phyloP scores from a whole-genome alignment of 1,140 invertebrate genomes.

The Plectus sambesii region DNA sequence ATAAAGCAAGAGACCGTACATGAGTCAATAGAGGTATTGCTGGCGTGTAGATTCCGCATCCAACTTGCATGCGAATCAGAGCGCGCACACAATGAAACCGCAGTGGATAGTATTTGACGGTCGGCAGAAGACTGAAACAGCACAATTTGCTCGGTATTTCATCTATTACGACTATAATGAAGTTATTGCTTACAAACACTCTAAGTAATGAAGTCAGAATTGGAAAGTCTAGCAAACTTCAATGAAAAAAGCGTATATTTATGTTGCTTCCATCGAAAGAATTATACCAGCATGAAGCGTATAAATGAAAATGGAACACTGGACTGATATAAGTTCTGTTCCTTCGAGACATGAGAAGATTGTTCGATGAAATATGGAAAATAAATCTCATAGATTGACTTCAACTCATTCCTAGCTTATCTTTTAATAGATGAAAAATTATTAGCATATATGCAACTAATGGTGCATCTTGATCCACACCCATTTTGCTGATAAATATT shows the following conservation, averaged over 20 bases:
- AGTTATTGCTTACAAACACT: neutral
- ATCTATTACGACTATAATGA: constrained; percentile 52
- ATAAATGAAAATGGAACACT: no score
- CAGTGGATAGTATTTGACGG: constrained; percentile 78
- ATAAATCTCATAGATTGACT: no score
- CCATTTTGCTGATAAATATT: neutral
- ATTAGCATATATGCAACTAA: no score
- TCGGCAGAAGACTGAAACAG: constrained; percentile 63
- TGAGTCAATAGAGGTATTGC: constrained; percentile 72
- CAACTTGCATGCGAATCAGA: constrained; percentile 66
- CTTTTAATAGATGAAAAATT: no score
- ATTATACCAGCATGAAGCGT: no score
- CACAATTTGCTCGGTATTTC: constrained; percentile 51
- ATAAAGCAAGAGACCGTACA: constrained; percentile 52
- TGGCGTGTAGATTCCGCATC: constrained; percentile 75
- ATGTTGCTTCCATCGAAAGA: no score
- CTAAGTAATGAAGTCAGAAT: constrained; percentile 6
- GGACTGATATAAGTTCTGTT: no score
- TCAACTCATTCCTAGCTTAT: no score
- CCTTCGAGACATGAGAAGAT: no score
- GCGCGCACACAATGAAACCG: constrained; percentile 77
- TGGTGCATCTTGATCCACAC: constrained; percentile 48
- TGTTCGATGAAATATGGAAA: no score
- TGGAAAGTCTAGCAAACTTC: no score
- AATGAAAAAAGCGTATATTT: no score